phyloP scores from a whole-genome alignment of 2,888 invertebrate genomes.

The Pyrrhia umbra region DNA sequence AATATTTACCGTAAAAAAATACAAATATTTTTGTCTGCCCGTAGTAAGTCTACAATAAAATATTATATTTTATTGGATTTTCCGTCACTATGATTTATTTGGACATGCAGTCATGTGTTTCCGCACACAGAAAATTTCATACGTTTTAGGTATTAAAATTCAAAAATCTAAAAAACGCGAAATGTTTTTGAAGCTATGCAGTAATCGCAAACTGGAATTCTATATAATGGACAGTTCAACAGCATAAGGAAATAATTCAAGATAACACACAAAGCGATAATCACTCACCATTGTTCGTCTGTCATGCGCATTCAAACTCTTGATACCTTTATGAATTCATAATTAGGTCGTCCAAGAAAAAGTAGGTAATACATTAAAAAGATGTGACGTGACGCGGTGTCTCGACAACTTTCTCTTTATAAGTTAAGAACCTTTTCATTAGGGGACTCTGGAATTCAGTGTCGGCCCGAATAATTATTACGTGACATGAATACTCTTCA shows the following conservation, averaged over 20 bases:
- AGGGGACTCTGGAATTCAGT: constrained; percentile 57
- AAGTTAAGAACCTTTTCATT: constrained; percentile 68
- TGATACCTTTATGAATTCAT: constrained; percentile 61
- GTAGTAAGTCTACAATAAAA: too few relatives aligned
- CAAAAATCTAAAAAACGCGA: not conserved
- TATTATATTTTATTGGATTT: too few relatives aligned
- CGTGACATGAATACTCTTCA: constrained; percentile 65
- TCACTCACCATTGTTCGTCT: constrained; percentile 49
- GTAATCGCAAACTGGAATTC: not conserved
- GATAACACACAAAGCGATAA: constrained; percentile 17
- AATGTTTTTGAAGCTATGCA: not conserved
- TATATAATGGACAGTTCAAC: not conserved
- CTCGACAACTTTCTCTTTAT: constrained; percentile 58
- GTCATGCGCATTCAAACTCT: constrained; percentile 48
- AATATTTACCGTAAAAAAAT: too few relatives aligned
- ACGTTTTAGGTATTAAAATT: not conserved
- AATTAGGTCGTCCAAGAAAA: constrained; percentile 55
- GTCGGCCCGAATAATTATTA: constrained; percentile 64
- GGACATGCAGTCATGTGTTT: too few relatives aligned
- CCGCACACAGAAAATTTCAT: not conserved
- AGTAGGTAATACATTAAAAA: constrained; percentile 47
- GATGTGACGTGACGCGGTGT: constrained; percentile 45
- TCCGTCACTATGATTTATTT: too few relatives aligned
- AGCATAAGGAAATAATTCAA: constrained; percentile 21
- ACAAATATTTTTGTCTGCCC: too few relatives aligned